phyloP scores from a whole-genome alignment of 2,797 vertebrate genomes.

The Poliocrania exsul region DNA sequence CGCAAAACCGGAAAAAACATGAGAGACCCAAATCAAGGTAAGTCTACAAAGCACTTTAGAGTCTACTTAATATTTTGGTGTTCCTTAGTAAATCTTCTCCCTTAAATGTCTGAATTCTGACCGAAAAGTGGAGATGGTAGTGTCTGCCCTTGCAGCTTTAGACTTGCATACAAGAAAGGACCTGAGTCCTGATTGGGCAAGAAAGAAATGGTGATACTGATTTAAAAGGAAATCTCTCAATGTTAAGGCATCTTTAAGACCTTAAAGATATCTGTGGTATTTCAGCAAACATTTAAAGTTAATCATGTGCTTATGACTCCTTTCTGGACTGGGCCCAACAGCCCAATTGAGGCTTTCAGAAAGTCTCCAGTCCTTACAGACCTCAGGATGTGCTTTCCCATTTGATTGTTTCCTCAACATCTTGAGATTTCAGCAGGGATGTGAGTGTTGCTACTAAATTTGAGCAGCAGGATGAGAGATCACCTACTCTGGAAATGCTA shows the following conservation, averaged over 20 bases:
- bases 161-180: neutral
- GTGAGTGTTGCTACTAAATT: neutral
- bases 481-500: neutral
- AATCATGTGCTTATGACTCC: neutral
- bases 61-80: neutral
- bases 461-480: neutral
- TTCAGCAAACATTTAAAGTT: neutral
- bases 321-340: neutral
- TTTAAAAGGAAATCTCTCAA: neutral
- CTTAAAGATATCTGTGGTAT: neutral
- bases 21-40: neutral
- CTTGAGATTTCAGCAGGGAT: neutral
- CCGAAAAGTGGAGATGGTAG: neutral
- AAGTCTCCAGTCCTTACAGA: neutral
- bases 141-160: neutral
- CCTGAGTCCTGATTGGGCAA: neutral
- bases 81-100: neutral
- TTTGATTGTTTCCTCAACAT: neutral
- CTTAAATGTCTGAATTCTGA: neutral
- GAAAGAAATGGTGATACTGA: neutral
- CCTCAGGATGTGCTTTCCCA: neutral
- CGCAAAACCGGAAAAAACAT: neutral
- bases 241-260: neutral
- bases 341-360: neutral
- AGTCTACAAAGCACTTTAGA: neutral